Evolutionary conservation across 2,888 invertebrate species (phyloP).

Genomic region (Allolobophora icterica): DNA sequence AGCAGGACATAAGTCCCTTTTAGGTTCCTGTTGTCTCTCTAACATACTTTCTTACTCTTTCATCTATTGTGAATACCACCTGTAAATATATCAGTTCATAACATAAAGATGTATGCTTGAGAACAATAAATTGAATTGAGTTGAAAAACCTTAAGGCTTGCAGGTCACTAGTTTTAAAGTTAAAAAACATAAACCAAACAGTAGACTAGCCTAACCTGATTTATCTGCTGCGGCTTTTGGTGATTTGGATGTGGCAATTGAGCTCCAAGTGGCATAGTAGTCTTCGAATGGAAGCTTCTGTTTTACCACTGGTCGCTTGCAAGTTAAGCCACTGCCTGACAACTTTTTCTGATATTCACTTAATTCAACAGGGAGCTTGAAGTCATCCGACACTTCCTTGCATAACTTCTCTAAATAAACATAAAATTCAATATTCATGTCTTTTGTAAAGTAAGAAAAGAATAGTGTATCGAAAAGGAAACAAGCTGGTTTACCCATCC

Average conservation of each 20-base stretch:
- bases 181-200: not conserved
- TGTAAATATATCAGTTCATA: too few relatives aligned
- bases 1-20: too few relatives aligned
- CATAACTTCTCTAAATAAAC: not conserved
- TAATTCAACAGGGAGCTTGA: not conserved
- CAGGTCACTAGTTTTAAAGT: not conserved
- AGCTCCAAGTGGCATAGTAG: slow-evolving; percentile 60
- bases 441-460: not conserved
- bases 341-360: not conserved
- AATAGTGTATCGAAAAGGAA: not conserved
- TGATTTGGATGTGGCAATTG: slow-evolving; percentile 61
- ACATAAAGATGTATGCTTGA: too few relatives aligned
- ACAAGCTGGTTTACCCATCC: not conserved
- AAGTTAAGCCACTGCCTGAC: not conserved
- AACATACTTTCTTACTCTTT: too few relatives aligned
- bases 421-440: too few relatives aligned
- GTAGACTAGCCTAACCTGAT: not conserved
- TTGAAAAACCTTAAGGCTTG: not conserved
- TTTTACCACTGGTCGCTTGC: slow-evolving; percentile 9
- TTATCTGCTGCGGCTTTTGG: not conserved
- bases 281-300: slow-evolving; percentile 61
- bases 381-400: not conserved
- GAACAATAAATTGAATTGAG: too few relatives aligned
- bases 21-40: too few relatives aligned
- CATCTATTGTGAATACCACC: too few relatives aligned